These are phyloP conservation scores for Battus philenor DNA, from an alignment of 1,140 invertebrate species.

Conservation along the genomic window DNA sequence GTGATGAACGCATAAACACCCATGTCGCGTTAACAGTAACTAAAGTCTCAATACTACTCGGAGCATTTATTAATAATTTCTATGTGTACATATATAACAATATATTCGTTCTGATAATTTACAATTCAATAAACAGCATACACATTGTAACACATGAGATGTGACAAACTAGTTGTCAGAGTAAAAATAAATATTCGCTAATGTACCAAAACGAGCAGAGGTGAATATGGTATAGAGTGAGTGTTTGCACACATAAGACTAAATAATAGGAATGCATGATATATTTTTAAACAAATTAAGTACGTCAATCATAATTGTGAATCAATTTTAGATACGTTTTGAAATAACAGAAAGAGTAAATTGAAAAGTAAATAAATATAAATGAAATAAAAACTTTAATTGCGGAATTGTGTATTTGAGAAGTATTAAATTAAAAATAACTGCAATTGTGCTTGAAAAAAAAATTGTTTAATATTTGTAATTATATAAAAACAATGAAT, in stretches of 20 bases:
- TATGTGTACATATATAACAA: background rate
- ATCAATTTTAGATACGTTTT: too few relatives aligned
- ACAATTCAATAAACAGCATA: background rate
- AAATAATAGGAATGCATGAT: slow-evolving; percentile 2
- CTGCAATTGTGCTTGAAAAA: too few relatives aligned
- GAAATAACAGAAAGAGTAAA: too few relatives aligned
- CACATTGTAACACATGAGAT: background rate
- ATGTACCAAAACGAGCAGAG: slow-evolving; percentile 4
- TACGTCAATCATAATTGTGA: background rate
- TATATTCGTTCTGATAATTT: background rate
- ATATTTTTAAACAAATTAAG: slow-evolving; percentile 6
- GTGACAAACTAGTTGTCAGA: slow-evolving; percentile 18
- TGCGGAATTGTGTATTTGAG: too few relatives aligned
- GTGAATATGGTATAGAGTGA: slow-evolving; percentile 1
- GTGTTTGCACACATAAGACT: slow-evolving; percentile 14
- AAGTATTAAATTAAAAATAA: too few relatives aligned
- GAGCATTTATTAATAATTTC: slow-evolving; percentile 1
- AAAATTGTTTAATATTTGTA: too few relatives aligned
- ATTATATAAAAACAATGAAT: too few relatives aligned
- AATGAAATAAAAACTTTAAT: too few relatives aligned
- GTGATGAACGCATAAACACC: too few relatives aligned
- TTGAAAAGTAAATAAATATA: too few relatives aligned
- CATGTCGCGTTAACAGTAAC: too few relatives aligned
- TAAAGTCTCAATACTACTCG: too few relatives aligned
- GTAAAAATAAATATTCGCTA: slow-evolving; percentile 37